phyloP scores from a whole-genome alignment of 2,797 vertebrate genomes.

The Enteromius unitaeniatus region DNA sequence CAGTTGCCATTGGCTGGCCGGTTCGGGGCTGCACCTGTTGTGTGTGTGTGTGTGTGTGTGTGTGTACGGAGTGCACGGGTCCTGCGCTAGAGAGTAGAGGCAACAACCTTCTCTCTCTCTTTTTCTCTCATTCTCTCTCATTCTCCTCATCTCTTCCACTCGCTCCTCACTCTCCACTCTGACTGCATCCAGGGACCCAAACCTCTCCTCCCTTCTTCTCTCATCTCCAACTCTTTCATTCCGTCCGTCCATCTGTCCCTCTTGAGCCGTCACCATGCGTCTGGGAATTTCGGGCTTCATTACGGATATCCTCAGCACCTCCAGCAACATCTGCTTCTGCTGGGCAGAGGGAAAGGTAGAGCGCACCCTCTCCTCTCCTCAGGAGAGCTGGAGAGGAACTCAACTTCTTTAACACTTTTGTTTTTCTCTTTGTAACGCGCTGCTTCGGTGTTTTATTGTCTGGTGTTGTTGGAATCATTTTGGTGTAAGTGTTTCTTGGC shows the following conservation, averaged over 20 bases:
- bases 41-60: conserved; percentile 47
- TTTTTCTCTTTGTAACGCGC: background rate
- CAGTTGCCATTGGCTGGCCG: conserved; percentile 31
- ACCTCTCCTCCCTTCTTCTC: conserved; percentile 55
- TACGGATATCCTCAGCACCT: conserved; percentile 78
- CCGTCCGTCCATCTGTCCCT: conserved; percentile 50
- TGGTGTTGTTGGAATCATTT: conserved; percentile 17
- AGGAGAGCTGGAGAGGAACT: conserved; percentile 48
- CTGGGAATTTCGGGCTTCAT: conserved; percentile 78
- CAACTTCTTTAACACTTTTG: conserved; percentile 41
- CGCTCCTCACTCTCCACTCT: conserved; percentile 53
- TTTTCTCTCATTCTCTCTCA: conserved; percentile 6
- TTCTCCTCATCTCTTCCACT: conserved; percentile 34
- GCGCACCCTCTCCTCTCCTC: conserved; percentile 43
- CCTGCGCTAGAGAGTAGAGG: conserved; percentile 65
- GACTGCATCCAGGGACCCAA: conserved; percentile 53
- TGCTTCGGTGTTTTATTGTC: conserved; percentile 10
- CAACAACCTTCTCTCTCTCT: conserved; percentile 50
- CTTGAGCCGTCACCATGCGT: conserved; percentile 73
- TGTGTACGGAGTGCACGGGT: conserved; percentile 38
- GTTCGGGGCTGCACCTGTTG: conserved; percentile 65
- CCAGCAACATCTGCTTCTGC: conserved; percentile 80
- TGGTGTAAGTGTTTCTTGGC: conserved; percentile 44
- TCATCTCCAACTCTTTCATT: conserved; percentile 48
- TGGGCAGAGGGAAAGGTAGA: conserved; percentile 76